These are phyloP conservation scores for Mystacornis crossleyi DNA, from an alignment of 2,113 vertebrate genomes.

Conservation along the genomic window DNA sequence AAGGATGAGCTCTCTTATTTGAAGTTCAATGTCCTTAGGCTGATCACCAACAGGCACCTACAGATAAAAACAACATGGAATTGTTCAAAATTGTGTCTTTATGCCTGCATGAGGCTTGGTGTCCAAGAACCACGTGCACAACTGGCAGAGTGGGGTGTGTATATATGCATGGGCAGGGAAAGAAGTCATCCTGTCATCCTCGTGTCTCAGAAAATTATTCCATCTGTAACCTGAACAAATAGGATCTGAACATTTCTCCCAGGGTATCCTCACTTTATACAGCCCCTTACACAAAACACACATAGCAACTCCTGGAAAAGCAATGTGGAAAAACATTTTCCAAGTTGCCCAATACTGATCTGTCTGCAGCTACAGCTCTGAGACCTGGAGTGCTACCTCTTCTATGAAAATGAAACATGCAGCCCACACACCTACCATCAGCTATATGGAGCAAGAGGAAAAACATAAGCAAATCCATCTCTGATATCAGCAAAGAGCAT, in stretches of 20 bases:
- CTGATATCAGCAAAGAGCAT: neutral
- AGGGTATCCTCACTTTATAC: neutral
- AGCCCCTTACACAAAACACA: neutral
- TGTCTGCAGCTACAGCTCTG: neutral
- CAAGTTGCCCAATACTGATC: neutral
- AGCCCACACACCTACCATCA: neutral
- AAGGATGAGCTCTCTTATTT: slow-evolving; percentile 93
- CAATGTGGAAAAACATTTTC: neutral
- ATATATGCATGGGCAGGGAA: neutral
- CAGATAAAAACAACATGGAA: neutral
- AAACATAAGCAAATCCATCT: neutral
- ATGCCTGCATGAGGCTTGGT: neutral
- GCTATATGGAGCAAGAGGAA: neutral
- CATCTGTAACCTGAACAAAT: neutral
- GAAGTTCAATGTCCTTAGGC: slow-evolving; percentile 96
- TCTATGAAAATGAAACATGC: neutral
- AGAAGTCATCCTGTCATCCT: neutral
- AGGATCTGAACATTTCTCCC: neutral
- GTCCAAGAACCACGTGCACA: neutral
- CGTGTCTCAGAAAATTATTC: neutral
- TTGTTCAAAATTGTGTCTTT: neutral
- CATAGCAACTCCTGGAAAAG: neutral
- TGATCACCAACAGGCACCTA: slow-evolving; percentile 97
- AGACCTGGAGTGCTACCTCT: neutral
- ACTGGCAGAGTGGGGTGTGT: neutral